Evolutionary conservation across 1,140 invertebrate species (phyloP).

Genomic region (Lepidostoma basale): DNA sequence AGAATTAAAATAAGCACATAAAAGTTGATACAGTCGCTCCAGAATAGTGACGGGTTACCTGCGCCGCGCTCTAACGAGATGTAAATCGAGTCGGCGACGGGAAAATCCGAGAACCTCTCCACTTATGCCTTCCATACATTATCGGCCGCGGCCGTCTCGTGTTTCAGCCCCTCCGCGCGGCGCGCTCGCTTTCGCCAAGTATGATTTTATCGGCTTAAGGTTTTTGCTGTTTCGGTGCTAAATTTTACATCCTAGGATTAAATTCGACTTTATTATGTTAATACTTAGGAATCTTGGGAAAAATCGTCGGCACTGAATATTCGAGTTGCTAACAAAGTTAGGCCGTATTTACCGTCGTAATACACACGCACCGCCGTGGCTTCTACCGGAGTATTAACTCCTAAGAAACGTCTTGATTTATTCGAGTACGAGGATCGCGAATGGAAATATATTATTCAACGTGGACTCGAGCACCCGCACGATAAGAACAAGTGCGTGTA

Average conservation of each 20-base stretch:
- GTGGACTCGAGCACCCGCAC: no score
- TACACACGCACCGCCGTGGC: no score
- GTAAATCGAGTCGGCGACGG: conserved; percentile 36
- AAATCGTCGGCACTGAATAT: not conserved
- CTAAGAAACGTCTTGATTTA: no score
- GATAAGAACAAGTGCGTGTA: no score
- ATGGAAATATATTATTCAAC: no score
- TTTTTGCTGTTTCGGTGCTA: conserved; percentile 12
- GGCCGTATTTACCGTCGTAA: no score
- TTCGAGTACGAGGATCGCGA: no score
- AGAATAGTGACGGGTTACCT: not conserved
- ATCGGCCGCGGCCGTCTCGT: not conserved
- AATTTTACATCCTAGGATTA: conserved; percentile 25
- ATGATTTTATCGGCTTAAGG: conserved; percentile 29
- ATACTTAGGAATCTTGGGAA: conserved; percentile 15
- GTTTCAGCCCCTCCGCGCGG: not conserved
- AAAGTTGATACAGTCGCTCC: not conserved
- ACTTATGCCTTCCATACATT: conserved; percentile 38
- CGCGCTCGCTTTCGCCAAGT: not conserved
- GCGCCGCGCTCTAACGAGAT: conserved; percentile 25
- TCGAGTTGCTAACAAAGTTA: not conserved
- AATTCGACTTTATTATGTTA: conserved; percentile 30
- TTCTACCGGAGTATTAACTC: no score
- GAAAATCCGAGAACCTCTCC: conserved; percentile 33
- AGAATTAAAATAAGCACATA: conserved; percentile 19